Base-by-base conservation (phyloP, 2,113 vertebrate species). In the Eolophus roseicapilla region DNA sequence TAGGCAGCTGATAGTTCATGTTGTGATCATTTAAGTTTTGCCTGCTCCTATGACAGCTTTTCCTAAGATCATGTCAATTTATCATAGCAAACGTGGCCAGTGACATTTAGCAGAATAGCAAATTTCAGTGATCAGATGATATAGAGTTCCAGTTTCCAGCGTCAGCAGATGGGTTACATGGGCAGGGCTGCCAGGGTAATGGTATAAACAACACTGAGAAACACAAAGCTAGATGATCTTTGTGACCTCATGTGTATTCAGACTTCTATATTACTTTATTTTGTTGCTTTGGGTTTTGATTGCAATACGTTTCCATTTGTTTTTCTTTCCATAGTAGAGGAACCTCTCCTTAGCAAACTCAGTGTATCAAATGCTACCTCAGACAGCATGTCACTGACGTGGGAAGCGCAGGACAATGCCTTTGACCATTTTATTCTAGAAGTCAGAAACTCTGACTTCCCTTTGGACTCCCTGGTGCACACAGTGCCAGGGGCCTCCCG, bases 401-500 rank as follows among this genome's bases (percentile, higher is more conserved):
- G 98, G 98, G 97, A 97, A 97, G 98, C 97, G 19, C 94, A 96
- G 91, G 97, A 98, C 55, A 97, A 97, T 97, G 95, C 94, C 60
- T 99, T 99, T 98, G 98, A 98, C 97, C 97, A 97, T 82, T 99
- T 99, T 98, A 98, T 98, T 96, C 97, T 98, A 97, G 98, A 99
- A 97, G 97, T 99, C 97, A 98, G 98, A 97, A 98, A 98, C 96
- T 98, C 98, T 97, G 98, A 98, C 92, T 97, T 96, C 94, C 98
- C 97, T 97, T 97, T 98, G 97, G 98, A 98, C 95, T 98, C 96
- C 3, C 96, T 98, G 97, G 98, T 98, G 49, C 97, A 93, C 80
- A 97, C 97, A 28, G 91, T 98, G 93, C 94, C 98, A 1, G 97
- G 94, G 52, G 95, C 86, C 7, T 96, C 93, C 44, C 97, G 29